Evolutionary conservation across 2,888 invertebrate species (phyloP), one percentile per base, ranked within the genome.

Genomic region (Diarsia dahlii): DNA sequence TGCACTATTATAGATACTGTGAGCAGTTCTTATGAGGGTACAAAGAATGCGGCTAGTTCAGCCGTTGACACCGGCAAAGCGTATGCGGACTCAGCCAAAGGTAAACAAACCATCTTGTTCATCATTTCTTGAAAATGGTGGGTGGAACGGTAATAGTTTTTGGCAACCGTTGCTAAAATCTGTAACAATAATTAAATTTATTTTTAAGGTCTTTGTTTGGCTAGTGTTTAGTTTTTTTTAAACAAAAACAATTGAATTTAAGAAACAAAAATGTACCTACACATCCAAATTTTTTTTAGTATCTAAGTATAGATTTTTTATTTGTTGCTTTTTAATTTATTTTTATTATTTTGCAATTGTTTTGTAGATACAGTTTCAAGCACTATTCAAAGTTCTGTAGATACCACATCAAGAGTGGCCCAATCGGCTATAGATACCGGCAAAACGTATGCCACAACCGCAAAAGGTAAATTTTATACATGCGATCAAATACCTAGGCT

Each of bases 291-390:
- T 60, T 34, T 28, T 56, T 58, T 56, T 56, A 56, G 12, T 28
- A 28, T 2, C 28, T 28, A n/a, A n/a, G n/a, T n/a, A 56, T 23
- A 18, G 13, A 39, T 60, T 45, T 74, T 74, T 12, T 60, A 69
- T 60, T 69, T 23, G 28, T 50, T 50, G 23, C 23, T 23, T 64
- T 56, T 50, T 74, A 23, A 67, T 82, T 73, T 52, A 34, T 70
- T 71, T 52, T 60, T 62, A 39, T 80, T 9, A 34, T 79, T 69
- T 84, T 80, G 68, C 74, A 71, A 78, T 87, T 80, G 48, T 74
- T 86, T 93, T 92, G 80, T 94, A 95, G 95, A 95, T 89, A 90
- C 93, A 54, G 90, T 94, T 85, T 89, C 92, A 72, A 93, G 90
- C 83, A 88, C 89, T 67, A 67, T 89, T 79, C 87, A 90, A 62